Evolutionary conservation across 2,797 vertebrate species (phyloP).

Genomic region (Enteromius mattozi): DNA sequence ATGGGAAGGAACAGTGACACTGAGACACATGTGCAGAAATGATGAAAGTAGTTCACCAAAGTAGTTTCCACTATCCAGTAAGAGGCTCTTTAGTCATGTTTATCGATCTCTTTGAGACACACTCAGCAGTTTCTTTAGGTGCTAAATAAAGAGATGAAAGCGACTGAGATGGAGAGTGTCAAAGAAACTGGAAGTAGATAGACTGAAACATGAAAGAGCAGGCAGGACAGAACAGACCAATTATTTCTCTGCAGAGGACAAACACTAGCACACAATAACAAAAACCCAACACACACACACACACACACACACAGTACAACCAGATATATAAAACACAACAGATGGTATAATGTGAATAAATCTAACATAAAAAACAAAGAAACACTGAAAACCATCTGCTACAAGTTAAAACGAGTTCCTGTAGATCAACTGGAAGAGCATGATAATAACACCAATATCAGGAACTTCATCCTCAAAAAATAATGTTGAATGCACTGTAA

Average conservation of each 20-base stretch:
- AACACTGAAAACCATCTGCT: neutral
- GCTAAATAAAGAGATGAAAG: constrained; percentile 37
- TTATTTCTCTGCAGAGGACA: constrained; percentile 3
- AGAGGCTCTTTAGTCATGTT: constrained; percentile 7
- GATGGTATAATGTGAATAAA: neutral
- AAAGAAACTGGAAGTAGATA: constrained; percentile 11
- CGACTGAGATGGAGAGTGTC: neutral
- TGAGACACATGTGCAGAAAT: neutral
- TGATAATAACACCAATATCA: neutral
- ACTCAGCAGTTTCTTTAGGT: neutral
- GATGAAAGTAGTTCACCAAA: neutral
- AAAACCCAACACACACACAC: neutral
- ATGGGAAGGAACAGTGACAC: neutral
- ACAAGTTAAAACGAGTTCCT: neutral
- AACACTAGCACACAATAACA: neutral
- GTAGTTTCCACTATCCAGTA: constrained; percentile 8
- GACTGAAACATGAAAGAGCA: constrained; percentile 25
- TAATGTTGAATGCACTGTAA: neutral
- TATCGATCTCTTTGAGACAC: neutral
- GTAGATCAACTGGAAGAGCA: neutral
- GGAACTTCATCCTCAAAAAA: neutral
- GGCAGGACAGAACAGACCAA: neutral
- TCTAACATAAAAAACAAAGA: neutral
- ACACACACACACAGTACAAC: constrained; percentile 1
- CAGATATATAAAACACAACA: neutral